These are phyloP conservation scores for Druon quercuslanigerum DNA, from an alignment of 1,140 invertebrate species.

Conservation along the genomic window DNA sequence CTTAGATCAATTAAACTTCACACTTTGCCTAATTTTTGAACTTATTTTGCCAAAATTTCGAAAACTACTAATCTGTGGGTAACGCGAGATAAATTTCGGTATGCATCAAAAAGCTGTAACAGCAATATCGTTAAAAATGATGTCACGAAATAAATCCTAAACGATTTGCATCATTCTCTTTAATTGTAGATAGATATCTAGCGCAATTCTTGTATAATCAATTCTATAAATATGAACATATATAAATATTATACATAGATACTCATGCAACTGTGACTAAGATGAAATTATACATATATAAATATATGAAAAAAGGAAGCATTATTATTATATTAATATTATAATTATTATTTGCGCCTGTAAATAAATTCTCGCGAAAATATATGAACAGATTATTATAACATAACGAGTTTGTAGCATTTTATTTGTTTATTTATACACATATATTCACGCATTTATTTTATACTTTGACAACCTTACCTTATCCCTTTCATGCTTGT, in stretches of 20 bases:
- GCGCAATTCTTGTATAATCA: constrained; percentile 68
- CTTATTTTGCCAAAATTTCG: not conserved
- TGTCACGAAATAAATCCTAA: constrained; percentile 22
- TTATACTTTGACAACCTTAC: not conserved
- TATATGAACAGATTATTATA: constrained; percentile 75
- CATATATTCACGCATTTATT: not conserved
- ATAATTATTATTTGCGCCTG: constrained; percentile 72
- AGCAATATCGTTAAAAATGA: constrained; percentile 4
- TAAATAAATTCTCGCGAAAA: constrained; percentile 75
- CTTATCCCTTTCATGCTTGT: no score
- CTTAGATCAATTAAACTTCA: not conserved
- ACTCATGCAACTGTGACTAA: constrained; percentile 67
- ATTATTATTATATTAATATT: constrained; percentile 63
- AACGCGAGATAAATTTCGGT: not conserved
- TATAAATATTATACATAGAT: constrained; percentile 62
- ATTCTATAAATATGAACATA: constrained; percentile 72
- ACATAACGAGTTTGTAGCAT: constrained; percentile 41
- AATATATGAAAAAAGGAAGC: constrained; percentile 64
- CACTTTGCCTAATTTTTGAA: not conserved
- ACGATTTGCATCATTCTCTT: constrained; percentile 55
- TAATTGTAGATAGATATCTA: constrained; percentile 70
- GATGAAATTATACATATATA: constrained; percentile 65
- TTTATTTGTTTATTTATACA: constrained; percentile 38
- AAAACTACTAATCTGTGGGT: not conserved
- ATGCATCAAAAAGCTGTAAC: constrained; percentile 14